Percentiles rank a stretch among this genome's conserved stretches.
These are phyloP conservation scores for Diplolepis rosae DNA, from an alignment of 2,888 invertebrate genomes.

Conservation along the genomic window DNA sequence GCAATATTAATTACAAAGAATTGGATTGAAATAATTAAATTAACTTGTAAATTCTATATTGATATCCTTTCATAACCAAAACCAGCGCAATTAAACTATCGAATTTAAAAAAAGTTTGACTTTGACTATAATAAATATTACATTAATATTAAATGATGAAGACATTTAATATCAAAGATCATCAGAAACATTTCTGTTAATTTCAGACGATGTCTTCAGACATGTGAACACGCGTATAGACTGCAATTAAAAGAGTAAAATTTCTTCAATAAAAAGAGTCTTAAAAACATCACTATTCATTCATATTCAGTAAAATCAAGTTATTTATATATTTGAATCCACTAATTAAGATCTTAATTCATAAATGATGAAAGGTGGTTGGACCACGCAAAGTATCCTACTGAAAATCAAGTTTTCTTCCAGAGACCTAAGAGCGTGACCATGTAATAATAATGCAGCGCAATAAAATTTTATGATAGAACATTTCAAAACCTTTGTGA, in stretches of 20 bases:
- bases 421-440: conserved; percentile 47
- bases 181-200: background rate
- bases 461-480: conserved; percentile 50
- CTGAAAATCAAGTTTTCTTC: conserved; percentile 41
- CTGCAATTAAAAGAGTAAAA: background rate
- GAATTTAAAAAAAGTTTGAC: too few species aligned
- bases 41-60: too few species aligned
- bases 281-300: background rate
- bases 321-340: conserved; percentile 22
- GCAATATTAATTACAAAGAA: too few species aligned
- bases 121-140: background rate
- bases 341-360: conserved; percentile 28
- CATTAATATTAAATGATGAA: background rate
- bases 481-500: conserved; percentile 45
- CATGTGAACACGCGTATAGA: conserved; percentile 1
- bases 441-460: conserved; percentile 43
- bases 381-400: conserved; percentile 24
- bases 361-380: conserved; percentile 22
- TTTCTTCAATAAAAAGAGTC: background rate
- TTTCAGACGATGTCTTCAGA: background rate
- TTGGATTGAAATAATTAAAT: too few species aligned
- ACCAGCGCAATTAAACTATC: too few species aligned
- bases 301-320: conserved; percentile 17
- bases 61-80: too few species aligned
- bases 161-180: background rate